Conservation (phyloP, 2,113 vertebrate species). For the Heliornis fulica region DNA sequence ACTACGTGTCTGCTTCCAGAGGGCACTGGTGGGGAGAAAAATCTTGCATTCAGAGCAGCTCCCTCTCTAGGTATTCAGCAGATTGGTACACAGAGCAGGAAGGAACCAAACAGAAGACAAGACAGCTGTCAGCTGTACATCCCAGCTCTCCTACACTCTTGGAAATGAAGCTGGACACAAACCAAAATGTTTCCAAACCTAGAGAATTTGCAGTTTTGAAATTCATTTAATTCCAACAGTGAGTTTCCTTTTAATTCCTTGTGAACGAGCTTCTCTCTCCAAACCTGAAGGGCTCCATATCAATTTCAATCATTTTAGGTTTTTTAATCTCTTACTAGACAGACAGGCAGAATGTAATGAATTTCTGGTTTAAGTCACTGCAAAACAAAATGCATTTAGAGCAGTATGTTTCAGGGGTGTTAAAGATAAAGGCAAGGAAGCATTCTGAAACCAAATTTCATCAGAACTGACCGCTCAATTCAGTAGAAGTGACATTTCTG, state of each 20-base stretch:
- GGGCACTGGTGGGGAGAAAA: not conserved
- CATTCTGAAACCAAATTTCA: not conserved
- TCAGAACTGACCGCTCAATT: not conserved
- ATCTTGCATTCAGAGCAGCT: not conserved
- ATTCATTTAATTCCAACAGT: conserved; percentile 20
- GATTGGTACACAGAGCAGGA: not conserved
- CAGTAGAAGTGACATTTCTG: not conserved
- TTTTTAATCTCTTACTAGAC: conserved; percentile 35
- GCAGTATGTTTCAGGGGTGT: not conserved
- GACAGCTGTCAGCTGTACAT: conserved; percentile 59
- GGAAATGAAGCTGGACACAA: conserved; percentile 44
- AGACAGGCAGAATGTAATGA: not conserved
- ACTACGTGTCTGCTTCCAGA: not conserved
- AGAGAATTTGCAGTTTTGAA: conserved; percentile 38
- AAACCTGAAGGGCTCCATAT: conserved; percentile 42
- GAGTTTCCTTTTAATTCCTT: conserved; percentile 36
- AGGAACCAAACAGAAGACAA: not conserved
- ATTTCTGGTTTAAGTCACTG: conserved; percentile 22
- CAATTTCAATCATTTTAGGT: conserved; percentile 25
- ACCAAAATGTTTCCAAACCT: conserved; percentile 45
- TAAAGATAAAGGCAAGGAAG: not conserved
- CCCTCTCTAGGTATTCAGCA: not conserved
- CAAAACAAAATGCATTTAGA: conserved; percentile 38
- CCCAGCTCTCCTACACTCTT: not conserved
- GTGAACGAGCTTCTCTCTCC: conserved; percentile 32